Conservation (phyloP, 2,888 invertebrate genomes). For the Drosophila putrida region DNA sequence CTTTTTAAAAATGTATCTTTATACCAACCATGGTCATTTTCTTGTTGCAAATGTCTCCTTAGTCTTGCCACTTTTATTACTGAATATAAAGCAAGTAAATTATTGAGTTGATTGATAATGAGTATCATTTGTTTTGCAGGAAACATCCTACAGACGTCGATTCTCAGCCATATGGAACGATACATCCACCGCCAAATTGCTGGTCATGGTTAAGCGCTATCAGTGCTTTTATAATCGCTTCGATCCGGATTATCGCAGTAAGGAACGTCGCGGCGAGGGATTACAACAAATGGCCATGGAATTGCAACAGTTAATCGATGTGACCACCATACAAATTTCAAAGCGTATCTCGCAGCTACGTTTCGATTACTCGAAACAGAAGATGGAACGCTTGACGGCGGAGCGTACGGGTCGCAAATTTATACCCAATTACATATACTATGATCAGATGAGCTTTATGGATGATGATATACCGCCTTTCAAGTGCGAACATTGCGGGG, state of each 20-base stretch:
- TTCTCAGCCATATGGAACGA: constrained; percentile 83
- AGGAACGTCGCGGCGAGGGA: constrained; percentile 82
- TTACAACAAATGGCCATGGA: constrained; percentile 81
- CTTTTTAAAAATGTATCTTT: no score
- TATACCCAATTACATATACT: constrained; percentile 78
- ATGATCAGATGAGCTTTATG: constrained; percentile 82
- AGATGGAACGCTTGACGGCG: constrained; percentile 77
- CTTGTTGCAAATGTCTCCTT: no score
- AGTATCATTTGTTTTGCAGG: constrained; percentile 44
- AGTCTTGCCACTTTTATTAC: no score
- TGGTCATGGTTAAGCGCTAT: constrained; percentile 76
- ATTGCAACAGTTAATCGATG: constrained; percentile 77
- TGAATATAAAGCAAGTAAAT: background rate
- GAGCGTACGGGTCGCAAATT: constrained; percentile 76
- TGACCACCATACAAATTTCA: constrained; percentile 82
- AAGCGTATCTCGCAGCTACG: constrained; percentile 82
- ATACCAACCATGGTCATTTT: no score
- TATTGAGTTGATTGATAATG: background rate
- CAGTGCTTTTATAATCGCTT: constrained; percentile 83
- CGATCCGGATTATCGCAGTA: constrained; percentile 82
- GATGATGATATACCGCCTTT: constrained; percentile 82
- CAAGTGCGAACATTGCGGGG: constrained; percentile 78
- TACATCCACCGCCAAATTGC: constrained; percentile 78
- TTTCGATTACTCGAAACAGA: constrained; percentile 83
- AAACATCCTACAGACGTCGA: constrained; percentile 81